These are phyloP conservation scores for Tortricodes alternella DNA, from an alignment of 2,888 invertebrate species.

Conservation along the genomic window DNA sequence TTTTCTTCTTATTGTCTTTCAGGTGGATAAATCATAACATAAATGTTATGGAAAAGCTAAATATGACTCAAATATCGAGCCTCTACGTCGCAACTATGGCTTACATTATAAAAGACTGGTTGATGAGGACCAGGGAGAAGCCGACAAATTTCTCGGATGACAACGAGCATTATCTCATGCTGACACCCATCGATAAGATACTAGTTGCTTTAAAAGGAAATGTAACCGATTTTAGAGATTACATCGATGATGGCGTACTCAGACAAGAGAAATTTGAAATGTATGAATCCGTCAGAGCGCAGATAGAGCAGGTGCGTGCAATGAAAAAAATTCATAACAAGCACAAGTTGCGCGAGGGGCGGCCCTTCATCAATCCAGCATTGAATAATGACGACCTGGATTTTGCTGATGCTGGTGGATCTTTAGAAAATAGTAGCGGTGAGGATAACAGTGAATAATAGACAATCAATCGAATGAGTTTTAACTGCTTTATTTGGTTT, in stretches of 20 bases:
- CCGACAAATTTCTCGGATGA: constrained; percentile 28
- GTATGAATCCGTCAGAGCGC: constrained; percentile 33
- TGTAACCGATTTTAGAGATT: constrained; percentile 61
- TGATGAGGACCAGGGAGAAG: constrained; percentile 45
- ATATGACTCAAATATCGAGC: constrained; percentile 42
- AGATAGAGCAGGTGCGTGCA: background rate
- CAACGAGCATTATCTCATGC: constrained; percentile 39
- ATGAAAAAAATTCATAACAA: background rate
- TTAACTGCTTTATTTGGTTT: constrained; percentile 56
- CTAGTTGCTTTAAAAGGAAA: constrained; percentile 47
- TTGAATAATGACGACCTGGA: background rate
- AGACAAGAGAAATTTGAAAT: constrained; percentile 44
- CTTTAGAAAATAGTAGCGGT: no score
- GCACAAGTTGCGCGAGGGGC: background rate
- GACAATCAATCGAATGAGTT: constrained; percentile 36
- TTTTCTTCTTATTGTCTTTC: constrained; percentile 33
- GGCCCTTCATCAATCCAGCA: background rate
- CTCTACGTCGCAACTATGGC: constrained; percentile 55
- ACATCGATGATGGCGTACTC: constrained; percentile 40
- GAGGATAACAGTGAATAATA: background rate
- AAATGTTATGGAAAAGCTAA: constrained; percentile 37
- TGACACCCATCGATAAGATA: constrained; percentile 40
- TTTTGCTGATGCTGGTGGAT: no score
- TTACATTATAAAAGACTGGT: constrained; percentile 46
- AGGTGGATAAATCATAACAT: constrained; percentile 63